A percentile compares a stretch with the other conserved stretches of the same genome.
These are phyloP conservation scores for Aplysia californica DNA, from an alignment of 1,140 invertebrate genomes.

Conservation along the genomic window DNA sequence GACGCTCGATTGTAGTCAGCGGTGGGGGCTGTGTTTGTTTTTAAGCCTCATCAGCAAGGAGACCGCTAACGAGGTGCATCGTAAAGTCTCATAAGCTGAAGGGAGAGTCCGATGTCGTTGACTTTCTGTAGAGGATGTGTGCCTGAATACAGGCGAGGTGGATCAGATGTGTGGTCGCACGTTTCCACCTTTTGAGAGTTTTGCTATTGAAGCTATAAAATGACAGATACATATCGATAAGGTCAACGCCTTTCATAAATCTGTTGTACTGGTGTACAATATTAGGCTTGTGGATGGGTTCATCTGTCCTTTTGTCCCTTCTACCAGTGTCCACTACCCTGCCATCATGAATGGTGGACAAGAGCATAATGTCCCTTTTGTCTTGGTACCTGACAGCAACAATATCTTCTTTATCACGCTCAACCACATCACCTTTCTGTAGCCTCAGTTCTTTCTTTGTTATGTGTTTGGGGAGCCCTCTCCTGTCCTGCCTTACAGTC, in stretches of 20 bases:
- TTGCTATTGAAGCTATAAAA: conserved; percentile 18
- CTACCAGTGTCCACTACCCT: neutral
- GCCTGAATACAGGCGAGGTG: neutral
- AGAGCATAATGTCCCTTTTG: too few relatives aligned
- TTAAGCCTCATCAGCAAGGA: neutral
- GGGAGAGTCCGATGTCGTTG: too few relatives aligned
- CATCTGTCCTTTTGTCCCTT: neutral
- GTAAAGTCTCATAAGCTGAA: too few relatives aligned
- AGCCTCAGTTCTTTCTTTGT: neutral
- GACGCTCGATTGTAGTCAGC: too few relatives aligned
- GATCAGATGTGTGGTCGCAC: neutral
- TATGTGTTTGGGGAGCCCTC: conserved; percentile 1
- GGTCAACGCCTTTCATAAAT: conserved; percentile 13
- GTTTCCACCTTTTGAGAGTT: conserved; percentile 24
- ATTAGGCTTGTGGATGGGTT: neutral
- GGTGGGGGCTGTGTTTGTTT: neutral
- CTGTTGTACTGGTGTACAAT: neutral
- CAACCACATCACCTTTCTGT: neutral
- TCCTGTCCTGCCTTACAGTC: conserved; percentile 11
- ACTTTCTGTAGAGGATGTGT: too few relatives aligned
- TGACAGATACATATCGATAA: neutral
- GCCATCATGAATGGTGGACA: neutral
- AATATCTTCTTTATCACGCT: neutral
- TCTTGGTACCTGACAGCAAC: neutral
- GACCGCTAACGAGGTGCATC: neutral